Evolutionary conservation across 2,888 invertebrate species (phyloP), one percentile per base, ranked within the genome.

Genomic region (Homarus gammarus): DNA sequence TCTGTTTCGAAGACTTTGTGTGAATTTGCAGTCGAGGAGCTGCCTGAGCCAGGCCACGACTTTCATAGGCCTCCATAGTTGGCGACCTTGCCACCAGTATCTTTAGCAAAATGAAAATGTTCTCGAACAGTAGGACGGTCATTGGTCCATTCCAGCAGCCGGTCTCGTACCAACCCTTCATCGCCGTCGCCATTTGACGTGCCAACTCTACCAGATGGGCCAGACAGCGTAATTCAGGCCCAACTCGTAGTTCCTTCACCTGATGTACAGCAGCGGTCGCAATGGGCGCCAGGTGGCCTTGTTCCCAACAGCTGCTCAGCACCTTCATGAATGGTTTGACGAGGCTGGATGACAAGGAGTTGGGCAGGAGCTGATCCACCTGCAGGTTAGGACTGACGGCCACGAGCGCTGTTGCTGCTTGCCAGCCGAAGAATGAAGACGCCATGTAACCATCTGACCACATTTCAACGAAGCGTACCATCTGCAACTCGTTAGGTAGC

Each of bases 41-140:
- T n/a, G n/a, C n/a, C n/a, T n/a, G n/a, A n/a, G 73, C 36, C 27
- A 73, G 27, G 12, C 73, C 73, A 40, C 73, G 73, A 10, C 73
- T 2, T 18, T 18, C 38, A 38, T 40, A 73, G 27, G 73, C 73
- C 22, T 18, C 2, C 73, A 36, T 38, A 8, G 27, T 40, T 15
- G 73, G 10, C n/a, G 36, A 10, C 73, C 38, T 8, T 5, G 38
- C 27, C 73, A 40, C 22, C n/a, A n/a, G n/a, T n/a, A n/a, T n/a
- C n/a, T 73, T 12, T 18, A 73, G 27, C 8, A 73, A n/a, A 10
- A 18, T 18, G 15, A 73, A n/a, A 3, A 27, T 10, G 38, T 27
- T 36, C 5, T 38, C 38, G 0, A 73, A 40, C 18, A 27, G 27
- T 27, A 27, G n/a, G 22, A 38, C 12, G 22, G 73, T 38, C 5